These are phyloP conservation scores for Dasypogon diadema DNA, from an alignment of 2,888 invertebrate genomes.

Conservation along the genomic window DNA sequence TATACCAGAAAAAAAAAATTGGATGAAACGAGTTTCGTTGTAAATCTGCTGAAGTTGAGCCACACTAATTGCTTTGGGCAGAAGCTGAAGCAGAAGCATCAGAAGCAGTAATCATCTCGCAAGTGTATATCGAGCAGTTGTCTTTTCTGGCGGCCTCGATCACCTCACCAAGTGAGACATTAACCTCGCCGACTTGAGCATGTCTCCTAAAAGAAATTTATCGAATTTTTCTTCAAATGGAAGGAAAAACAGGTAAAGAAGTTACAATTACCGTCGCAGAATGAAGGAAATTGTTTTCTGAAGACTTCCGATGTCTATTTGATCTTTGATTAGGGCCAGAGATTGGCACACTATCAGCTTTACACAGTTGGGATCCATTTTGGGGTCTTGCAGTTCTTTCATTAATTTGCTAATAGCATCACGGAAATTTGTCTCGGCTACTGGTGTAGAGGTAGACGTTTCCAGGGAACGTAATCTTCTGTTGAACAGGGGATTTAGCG, in stretches of 20 bases:
- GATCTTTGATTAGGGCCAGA: not conserved
- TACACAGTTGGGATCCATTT: not conserved
- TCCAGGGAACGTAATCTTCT: not conserved
- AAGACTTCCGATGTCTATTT: constrained; percentile 1
- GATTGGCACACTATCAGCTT: constrained; percentile 9
- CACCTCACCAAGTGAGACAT: constrained; percentile 35
- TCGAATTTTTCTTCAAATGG: not conserved
- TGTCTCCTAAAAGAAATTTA: constrained; percentile 12
- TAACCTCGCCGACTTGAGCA: not conserved
- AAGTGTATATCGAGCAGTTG: constrained; percentile 39
- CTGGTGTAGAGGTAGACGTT: not conserved
- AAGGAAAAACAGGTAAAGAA: not conserved
- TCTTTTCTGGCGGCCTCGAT: constrained; percentile 19
- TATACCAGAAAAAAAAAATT: not conserved
- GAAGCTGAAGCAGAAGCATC: too few species aligned
- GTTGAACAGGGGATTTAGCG: not conserved
- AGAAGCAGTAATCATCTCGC: constrained; percentile 7
- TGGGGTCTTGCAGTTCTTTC: not conserved
- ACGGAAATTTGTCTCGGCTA: not conserved
- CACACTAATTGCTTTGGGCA: not conserved
- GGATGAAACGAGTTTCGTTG: constrained; percentile 12
- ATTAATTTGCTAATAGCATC: constrained; percentile 2
- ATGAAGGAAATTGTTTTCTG: constrained; percentile 1
- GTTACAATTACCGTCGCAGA: not conserved
- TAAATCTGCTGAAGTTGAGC: not conserved